Conservation (phyloP, 2,888 invertebrate species). For the Sarcophaga variegata region DNA sequence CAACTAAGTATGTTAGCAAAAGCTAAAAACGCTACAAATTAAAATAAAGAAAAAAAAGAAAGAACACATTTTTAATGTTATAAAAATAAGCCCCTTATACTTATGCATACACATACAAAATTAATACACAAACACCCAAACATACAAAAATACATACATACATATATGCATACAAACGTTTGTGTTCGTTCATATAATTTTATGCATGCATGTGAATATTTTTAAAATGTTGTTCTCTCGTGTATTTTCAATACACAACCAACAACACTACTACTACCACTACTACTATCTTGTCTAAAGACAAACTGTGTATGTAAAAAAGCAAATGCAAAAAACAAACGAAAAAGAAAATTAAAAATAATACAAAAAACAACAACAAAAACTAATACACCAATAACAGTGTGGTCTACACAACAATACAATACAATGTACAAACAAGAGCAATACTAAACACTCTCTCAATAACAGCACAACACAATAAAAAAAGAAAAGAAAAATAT, state of each 20-base stretch:
- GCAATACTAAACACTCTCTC: slow-evolving; percentile 19
- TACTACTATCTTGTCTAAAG: not conserved
- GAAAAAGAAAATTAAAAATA: slow-evolving; percentile 20
- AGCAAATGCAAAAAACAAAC: slow-evolving; percentile 60
- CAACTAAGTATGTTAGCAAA: slow-evolving; percentile 2
- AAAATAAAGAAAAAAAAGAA: slow-evolving; percentile 11
- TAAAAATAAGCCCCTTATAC: slow-evolving; percentile 49
- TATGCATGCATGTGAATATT: not conserved
- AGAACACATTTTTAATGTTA: slow-evolving; percentile 31
- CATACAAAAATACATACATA: slow-evolving; percentile 27
- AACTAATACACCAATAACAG: slow-evolving; percentile 4
- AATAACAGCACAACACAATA: not conserved
- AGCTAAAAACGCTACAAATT: not conserved
- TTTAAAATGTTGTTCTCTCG: not conserved
- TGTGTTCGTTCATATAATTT: slow-evolving; percentile 3
- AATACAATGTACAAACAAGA: not conserved
- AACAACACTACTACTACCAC: not conserved
- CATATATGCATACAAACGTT: slow-evolving; percentile 18
- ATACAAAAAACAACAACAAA: slow-evolving; percentile 39
- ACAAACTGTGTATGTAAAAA: slow-evolving; percentile 26
- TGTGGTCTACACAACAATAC: slow-evolving; percentile 22
- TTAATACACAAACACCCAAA: not conserved
- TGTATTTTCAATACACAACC: slow-evolving; percentile 1
- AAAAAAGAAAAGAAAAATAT: slow-evolving; percentile 16
- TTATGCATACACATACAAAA: slow-evolving; percentile 15